These are phyloP conservation scores for Ictalurus punctatus DNA, from an alignment of 2,113 vertebrate genomes.

Conservation along the genomic window DNA sequence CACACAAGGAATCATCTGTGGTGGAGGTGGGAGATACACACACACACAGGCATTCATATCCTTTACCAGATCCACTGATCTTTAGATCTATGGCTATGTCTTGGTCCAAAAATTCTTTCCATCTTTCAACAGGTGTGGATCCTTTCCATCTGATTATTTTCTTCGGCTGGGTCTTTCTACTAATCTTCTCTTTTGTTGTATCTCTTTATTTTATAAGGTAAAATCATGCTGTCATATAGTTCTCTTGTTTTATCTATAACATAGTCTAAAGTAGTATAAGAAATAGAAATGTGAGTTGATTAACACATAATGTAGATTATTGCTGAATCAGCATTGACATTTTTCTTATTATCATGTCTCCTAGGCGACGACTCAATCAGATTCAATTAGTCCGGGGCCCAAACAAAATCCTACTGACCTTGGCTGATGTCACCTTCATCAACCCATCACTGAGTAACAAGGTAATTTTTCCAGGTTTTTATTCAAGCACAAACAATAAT, in stretches of 20 bases:
- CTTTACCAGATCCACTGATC: no score
- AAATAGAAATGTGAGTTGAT: neutral
- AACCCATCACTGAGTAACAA: slow-evolving; percentile 78
- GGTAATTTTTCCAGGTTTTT: slow-evolving; percentile 57
- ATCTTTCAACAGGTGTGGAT: slow-evolving; percentile 70
- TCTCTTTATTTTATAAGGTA: slow-evolving; percentile 73
- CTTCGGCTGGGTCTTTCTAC: slow-evolving; percentile 53
- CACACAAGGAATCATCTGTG: slow-evolving; percentile 73
- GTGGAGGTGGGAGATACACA: slow-evolving; percentile 66
- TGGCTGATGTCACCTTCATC: slow-evolving; percentile 77
- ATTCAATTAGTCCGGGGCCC: slow-evolving; percentile 71
- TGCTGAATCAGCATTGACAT: neutral
- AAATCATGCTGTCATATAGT: neutral
- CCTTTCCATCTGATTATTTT: slow-evolving; percentile 62
- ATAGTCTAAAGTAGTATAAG: neutral
- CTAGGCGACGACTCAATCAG: slow-evolving; percentile 71
- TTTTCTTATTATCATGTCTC: slow-evolving; percentile 27
- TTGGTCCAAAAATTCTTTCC: neutral
- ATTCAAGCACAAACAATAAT: slow-evolving; percentile 4
- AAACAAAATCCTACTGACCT: slow-evolving; percentile 75
- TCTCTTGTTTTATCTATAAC: neutral
- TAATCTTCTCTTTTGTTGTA: slow-evolving; percentile 46
- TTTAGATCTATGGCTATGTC: neutral
- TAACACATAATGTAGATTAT: neutral
- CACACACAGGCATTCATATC: neutral